Base-by-base conservation (phyloP, 2,888 invertebrate genomes). In the Graphium colonna region DNA sequence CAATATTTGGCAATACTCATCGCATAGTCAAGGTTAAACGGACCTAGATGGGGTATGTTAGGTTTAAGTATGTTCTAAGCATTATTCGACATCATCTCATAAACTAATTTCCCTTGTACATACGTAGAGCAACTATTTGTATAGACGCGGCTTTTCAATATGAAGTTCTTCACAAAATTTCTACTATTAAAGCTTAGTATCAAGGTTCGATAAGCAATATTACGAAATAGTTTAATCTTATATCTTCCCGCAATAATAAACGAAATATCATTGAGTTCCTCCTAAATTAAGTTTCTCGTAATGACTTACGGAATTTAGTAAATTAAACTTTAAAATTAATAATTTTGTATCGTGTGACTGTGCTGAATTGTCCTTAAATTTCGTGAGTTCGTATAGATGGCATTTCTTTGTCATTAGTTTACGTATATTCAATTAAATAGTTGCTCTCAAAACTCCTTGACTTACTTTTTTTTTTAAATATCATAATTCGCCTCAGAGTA, bases 1-100 rank as follows among this genome's bases (percentile, higher is more conserved):
- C 87, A 88, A 87, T 88, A 87, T 84, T 82, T 75, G 80, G 81
- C 80, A 87, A 87, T 88, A 87, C 87, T 88, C 87, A 83, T 78
- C 67, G 73, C 70, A 69, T 83, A 84, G 82, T 82, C 79, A 77
- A 66, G 68, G 67, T 74, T 64, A 65, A 64, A 62, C 65, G 72
- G 66, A 73, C 68, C 69, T 73, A 68, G 69, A 59, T 66, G 68
- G 70, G 64, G 67, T 69, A 71, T 75, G 66, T 72, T 84, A 82
- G 78, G 59, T 67, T 62, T 82, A 80, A 81, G 77, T 65, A 71
- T 75, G 68, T 71, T 75, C 70, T 75, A 73, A 61, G 59, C 51
- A 59, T 69, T 65, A 62, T 12, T 36, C 36, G 36, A 58, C 61
- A 59, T 59, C 53, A 52, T 63, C 57, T 67, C 60, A 58, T 59